phyloP scores from a whole-genome alignment of 2,797 vertebrate genomes.

The Chromis chromis region DNA sequence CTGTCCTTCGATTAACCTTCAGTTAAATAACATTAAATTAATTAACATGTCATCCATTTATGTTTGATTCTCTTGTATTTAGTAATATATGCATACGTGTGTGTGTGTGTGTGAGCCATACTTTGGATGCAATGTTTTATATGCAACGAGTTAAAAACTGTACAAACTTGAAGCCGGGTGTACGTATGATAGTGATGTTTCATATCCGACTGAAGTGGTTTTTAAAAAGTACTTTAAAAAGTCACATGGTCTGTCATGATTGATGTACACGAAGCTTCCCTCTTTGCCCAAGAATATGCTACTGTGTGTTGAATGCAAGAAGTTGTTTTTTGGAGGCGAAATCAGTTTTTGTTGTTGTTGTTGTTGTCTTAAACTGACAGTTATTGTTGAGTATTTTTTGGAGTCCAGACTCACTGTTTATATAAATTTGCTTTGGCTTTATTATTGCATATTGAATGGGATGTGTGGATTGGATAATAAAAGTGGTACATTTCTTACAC shows the following conservation, averaged over 20 bases:
- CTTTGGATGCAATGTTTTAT: conserved; percentile 51
- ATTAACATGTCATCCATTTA: conserved; percentile 33
- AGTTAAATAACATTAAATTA: conserved; percentile 29
- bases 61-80: conserved; percentile 45
- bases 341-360: conserved; percentile 25
- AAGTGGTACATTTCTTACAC: conserved; percentile 85
- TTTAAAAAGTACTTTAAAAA: conserved; percentile 9
- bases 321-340: conserved; percentile 46
- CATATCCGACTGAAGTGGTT: conserved; percentile 51
- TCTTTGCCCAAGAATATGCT: conserved; percentile 57
- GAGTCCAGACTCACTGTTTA: conserved; percentile 64
- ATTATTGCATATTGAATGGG: conserved; percentile 84
- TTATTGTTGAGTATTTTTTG: conserved; percentile 59
- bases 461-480: conserved; percentile 88
- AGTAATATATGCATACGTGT: conserved; percentile 53
- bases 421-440: conserved; percentile 75
- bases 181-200: conserved; percentile 56
- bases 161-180: conserved; percentile 32
- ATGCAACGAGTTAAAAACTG: conserved; percentile 47
- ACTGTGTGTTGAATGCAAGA: conserved; percentile 63
- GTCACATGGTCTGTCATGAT: conserved; percentile 42
- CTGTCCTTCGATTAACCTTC: conserved; percentile 12
- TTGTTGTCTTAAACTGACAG: conserved; percentile 66
- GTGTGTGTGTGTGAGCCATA: conserved; percentile 39
- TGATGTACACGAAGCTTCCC: conserved; percentile 48